A percentile compares a stretch with the other conserved stretches of the same genome.
These are phyloP conservation scores for Nebria brevicollis DNA, from an alignment of 2,888 invertebrate genomes.

Conservation along the genomic window DNA sequence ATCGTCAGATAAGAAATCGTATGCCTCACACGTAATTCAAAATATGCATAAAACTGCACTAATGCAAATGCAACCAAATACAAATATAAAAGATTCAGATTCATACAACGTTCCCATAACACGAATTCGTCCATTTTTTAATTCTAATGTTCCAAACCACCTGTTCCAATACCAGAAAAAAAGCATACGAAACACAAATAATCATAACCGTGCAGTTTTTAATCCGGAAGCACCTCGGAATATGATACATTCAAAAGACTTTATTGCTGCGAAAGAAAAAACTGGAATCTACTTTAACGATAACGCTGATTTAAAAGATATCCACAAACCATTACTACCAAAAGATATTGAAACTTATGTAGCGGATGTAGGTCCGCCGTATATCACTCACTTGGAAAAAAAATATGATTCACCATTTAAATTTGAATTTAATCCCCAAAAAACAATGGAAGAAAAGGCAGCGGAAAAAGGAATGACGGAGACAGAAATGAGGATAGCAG, in stretches of 20 bases:
- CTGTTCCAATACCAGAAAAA: neutral
- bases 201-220: neutral
- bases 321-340: neutral
- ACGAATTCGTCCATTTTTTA: neutral
- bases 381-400: neutral
- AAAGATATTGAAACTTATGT: constrained; percentile 11
- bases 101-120: neutral
- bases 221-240: constrained; percentile 16
- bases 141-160: neutral
- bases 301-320: neutral
- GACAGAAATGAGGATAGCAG: constrained; percentile 17
- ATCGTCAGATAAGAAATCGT: no score
- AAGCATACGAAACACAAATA: neutral
- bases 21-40: neutral
- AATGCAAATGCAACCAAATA: neutral
- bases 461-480: constrained; percentile 18
- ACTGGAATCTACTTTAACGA: constrained; percentile 16
- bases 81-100: neutral
- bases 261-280: neutral
- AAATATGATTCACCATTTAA: neutral
- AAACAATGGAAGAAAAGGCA: neutral
- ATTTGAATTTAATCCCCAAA: neutral
- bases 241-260: constrained; percentile 31
- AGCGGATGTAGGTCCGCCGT: neutral
- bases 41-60: neutral